These are phyloP conservation scores for Paragorgia papillata DNA, from an alignment of 92 coral and sea anemone species.

Conservation along the genomic window DNA sequence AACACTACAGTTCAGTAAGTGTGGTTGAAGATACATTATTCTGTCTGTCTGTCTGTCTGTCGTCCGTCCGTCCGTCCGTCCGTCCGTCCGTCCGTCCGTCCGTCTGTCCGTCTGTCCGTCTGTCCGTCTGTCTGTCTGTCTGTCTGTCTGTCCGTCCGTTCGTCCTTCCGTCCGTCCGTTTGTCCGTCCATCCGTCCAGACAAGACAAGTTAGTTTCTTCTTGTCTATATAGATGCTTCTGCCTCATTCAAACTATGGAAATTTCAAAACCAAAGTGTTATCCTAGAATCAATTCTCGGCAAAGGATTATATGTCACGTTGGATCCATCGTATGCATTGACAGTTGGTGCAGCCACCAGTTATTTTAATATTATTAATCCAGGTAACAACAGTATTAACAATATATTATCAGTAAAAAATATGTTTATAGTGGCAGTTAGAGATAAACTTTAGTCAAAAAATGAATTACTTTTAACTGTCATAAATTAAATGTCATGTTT, in stretches of 20 bases:
- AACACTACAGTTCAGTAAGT: slow-evolving; percentile 17
- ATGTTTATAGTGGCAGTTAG: too few relatives aligned
- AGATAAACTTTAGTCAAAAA: too few relatives aligned
- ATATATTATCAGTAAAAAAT: background rate
- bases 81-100: background rate
- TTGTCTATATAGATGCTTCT: background rate
- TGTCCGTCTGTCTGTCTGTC: background rate
- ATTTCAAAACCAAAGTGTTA: background rate
- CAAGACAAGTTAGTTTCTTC: too few relatives aligned
- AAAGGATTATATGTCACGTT: background rate
- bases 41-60: too few relatives aligned
- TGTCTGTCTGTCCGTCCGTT: too few relatives aligned
- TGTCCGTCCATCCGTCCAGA: too few relatives aligned
- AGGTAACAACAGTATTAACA: background rate
- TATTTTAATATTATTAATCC: background rate
- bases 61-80: too few relatives aligned
- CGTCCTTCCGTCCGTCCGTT: background rate
- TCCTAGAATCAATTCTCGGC: too few relatives aligned
- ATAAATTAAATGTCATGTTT: too few relatives aligned
- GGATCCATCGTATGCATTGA: background rate
- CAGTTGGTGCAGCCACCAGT: background rate
- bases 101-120: background rate
- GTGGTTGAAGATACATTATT: background rate
- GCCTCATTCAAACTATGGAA: slow-evolving; percentile 8
- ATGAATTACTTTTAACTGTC: too few relatives aligned